These are phyloP conservation scores for Zelleria hepariella DNA, from an alignment of 2,888 invertebrate species.

Conservation along the genomic window DNA sequence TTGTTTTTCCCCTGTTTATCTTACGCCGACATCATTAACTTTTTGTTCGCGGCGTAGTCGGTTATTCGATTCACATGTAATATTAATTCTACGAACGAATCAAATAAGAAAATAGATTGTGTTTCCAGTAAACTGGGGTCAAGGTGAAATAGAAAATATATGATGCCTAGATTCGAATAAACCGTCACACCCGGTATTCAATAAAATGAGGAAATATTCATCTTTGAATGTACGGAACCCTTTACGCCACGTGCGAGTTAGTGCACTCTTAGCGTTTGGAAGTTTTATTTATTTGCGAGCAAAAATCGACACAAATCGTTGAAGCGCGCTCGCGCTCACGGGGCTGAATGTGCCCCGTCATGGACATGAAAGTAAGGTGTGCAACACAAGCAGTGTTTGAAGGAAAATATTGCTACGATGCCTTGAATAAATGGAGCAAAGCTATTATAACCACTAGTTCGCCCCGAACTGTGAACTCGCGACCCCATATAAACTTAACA, in stretches of 20 bases:
- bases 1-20: conserved; percentile 15
- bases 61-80: neutral
- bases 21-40: conserved; percentile 1
- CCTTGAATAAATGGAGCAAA: too few species aligned
- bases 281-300: conserved; percentile 36
- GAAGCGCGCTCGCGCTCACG: conserved; percentile 11
- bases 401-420: neutral
- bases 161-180: neutral
- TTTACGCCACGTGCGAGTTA: neutral
- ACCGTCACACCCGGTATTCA: neutral
- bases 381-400: conserved; percentile 13
- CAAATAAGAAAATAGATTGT: neutral
- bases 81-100: neutral
- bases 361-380: conserved; percentile 27
- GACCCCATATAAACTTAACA: too few species aligned
- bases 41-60: neutral
- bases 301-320: conserved; percentile 31
- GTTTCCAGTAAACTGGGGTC: neutral
- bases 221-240: neutral
- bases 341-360: conserved; percentile 48
- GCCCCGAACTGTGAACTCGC: too few species aligned
- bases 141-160: neutral
- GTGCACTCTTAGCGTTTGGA: neutral
- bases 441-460: too few species aligned
- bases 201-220: neutral